Evolutionary conservation across 2,888 invertebrate genomes (phyloP).

Genomic region (Dolichomitus sp.): DNA sequence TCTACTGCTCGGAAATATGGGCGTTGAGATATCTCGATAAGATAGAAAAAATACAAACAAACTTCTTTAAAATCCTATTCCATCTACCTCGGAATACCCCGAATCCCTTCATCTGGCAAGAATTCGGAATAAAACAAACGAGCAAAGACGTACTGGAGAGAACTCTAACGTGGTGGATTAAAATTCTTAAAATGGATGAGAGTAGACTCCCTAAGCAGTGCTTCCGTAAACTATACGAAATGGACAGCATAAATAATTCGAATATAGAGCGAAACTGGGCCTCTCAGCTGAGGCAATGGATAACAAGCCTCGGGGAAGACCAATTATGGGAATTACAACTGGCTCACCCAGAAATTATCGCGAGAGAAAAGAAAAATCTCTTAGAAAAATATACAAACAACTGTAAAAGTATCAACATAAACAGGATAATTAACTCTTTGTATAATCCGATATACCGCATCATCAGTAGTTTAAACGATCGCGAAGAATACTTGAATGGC

Average conservation of each 20-base stretch:
- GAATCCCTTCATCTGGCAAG: not conserved
- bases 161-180: too few relatives aligned
- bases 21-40: constrained; percentile 4
- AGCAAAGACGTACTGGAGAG: too few relatives aligned
- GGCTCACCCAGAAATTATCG: not conserved
- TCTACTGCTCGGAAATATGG: constrained; percentile 7
- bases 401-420: not conserved
- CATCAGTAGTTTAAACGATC: not conserved
- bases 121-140: too few relatives aligned
- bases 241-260: not conserved
- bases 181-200: not conserved
- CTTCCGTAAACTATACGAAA: not conserved
- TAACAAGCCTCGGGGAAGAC: not conserved
- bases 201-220: not conserved
- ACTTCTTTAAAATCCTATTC: not conserved
- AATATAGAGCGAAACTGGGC: constrained; percentile 5
- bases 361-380: not conserved
- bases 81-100: not conserved
- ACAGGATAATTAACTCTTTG: not conserved
- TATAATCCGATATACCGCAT: constrained; percentile 8
- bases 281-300: not conserved
- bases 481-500: not conserved
- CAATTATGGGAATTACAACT: not conserved
- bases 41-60: not conserved
- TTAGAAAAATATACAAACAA: not conserved